Conservation (phyloP, 1,140 invertebrate species). For the Caerostris extrusa region DNA sequence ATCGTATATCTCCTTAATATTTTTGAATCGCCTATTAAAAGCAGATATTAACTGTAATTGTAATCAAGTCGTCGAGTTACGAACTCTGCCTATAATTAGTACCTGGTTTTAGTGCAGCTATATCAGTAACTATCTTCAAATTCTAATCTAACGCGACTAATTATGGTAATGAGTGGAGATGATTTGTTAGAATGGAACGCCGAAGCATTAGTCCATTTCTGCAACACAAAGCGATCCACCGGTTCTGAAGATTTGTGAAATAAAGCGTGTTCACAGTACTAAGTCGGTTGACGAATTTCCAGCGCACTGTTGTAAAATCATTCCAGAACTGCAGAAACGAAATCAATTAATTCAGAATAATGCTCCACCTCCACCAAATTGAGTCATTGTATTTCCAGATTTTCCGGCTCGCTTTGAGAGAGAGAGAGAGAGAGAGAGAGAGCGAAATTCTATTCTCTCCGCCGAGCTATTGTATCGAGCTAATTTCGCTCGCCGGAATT, state of each 20-base stretch:
- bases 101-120: neutral
- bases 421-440: neutral
- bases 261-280: neutral
- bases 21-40: too few species aligned
- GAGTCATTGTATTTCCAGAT: conserved; percentile 71
- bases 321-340: neutral
- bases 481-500: conserved; percentile 32
- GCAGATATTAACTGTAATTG: too few species aligned
- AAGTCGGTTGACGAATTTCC: conserved; percentile 7
- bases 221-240: neutral
- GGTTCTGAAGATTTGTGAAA: neutral
- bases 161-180: neutral
- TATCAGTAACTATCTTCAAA: conserved; percentile 7
- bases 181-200: neutral
- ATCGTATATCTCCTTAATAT: too few species aligned
- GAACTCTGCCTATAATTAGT: neutral
- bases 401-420: conserved; percentile 61
- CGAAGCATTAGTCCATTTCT: neutral
- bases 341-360: conserved; percentile 60
- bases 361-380: conserved; percentile 54
- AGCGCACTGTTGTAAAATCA: conserved; percentile 48
- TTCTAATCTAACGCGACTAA: neutral
- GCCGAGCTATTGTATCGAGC: conserved; percentile 24
- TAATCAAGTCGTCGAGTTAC: neutral
- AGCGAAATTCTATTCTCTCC: conserved; percentile 42